Conservation (phyloP, 2,113 vertebrate species). For the Pituophis catenifer region DNA sequence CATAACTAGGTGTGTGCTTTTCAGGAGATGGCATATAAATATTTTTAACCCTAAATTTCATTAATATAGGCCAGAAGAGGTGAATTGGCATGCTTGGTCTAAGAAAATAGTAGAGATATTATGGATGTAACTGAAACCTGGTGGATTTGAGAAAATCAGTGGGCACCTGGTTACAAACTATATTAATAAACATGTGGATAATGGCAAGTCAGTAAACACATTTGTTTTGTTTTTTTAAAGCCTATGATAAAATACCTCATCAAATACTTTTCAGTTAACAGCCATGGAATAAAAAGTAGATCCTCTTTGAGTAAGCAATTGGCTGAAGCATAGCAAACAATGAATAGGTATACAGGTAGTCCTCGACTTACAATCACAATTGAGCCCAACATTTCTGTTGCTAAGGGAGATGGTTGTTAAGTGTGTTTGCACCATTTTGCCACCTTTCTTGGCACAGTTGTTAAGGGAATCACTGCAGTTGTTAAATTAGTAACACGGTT, state of each 20-base stretch:
- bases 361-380: not conserved
- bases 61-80: not conserved
- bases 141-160: not conserved
- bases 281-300: not conserved
- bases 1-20: not conserved
- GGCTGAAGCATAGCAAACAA: not conserved
- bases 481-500: not conserved
- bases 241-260: not conserved
- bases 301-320: not conserved
- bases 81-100: not conserved
- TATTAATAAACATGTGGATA: not conserved
- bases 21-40: not conserved
- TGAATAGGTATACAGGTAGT: not conserved
- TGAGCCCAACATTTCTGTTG: not conserved
- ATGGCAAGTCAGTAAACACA: not conserved
- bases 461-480: not conserved
- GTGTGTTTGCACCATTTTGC: not conserved
- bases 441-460: not conserved
- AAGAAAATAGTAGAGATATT: not conserved
- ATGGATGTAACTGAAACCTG: not conserved
- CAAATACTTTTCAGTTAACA: not conserved
- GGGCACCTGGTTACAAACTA: not conserved
- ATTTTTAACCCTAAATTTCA: constrained; percentile 1
- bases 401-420: not conserved
- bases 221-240: not conserved